Percentiles rank a stretch among this genome's conserved stretches.
phyloP scores from a whole-genome alignment of 1,140 invertebrate species.

The Lepidurus apus region DNA sequence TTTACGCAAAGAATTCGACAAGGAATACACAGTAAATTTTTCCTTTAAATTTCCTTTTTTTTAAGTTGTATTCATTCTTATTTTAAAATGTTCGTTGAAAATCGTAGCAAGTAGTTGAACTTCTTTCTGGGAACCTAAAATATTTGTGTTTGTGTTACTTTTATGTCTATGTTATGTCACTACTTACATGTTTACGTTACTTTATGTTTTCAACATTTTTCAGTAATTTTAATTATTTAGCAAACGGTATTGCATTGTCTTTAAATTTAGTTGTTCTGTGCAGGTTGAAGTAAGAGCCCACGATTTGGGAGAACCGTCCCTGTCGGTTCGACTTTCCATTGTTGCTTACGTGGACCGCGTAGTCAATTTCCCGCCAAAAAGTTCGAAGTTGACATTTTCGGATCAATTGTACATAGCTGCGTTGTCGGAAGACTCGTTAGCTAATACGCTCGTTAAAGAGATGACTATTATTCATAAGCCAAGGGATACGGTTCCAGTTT shows the following conservation, averaged over 20 bases:
- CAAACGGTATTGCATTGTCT: not conserved
- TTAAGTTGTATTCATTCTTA: too few relatives aligned
- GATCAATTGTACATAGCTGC: conserved; percentile 75
- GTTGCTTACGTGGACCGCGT: conserved; percentile 78
- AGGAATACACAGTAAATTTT: conserved; percentile 65
- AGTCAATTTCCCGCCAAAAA: conserved; percentile 55
- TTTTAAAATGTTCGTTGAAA: too few relatives aligned
- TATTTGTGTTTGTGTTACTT: too few relatives aligned
- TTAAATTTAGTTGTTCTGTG: not conserved
- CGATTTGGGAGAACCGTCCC: conserved; percentile 76
- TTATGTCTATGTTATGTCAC: too few relatives aligned
- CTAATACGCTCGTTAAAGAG: conserved; percentile 62
- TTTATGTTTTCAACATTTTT: too few relatives aligned
- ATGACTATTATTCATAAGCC: conserved; percentile 67
- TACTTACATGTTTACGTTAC: too few relatives aligned
- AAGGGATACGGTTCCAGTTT: conserved; percentile 58
- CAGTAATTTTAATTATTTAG: too few relatives aligned
- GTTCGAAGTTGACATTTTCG: conserved; percentile 68
- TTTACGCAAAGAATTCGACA: conserved; percentile 72
- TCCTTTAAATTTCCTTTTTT: conserved; percentile 25
- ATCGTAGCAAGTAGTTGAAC: too few relatives aligned
- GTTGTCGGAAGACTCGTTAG: conserved; percentile 65
- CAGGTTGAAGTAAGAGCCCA: conserved; percentile 55
- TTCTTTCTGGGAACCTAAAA: too few relatives aligned
- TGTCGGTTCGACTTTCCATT: conserved; percentile 70